Conservation (phyloP, 2,797 vertebrate species). For the Hippocampus kuda region DNA sequence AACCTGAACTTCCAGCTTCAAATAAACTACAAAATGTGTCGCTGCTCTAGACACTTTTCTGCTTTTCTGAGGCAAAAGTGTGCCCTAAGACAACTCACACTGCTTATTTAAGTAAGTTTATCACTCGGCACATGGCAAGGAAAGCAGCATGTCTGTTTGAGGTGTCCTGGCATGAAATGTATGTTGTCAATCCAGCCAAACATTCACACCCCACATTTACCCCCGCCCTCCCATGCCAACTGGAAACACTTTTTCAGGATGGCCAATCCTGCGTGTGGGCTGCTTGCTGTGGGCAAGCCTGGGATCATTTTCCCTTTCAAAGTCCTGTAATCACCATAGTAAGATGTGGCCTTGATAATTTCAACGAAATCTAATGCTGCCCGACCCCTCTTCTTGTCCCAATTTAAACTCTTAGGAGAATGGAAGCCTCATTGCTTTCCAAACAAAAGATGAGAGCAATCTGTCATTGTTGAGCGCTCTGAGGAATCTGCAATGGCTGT, state of each 20-base stretch:
- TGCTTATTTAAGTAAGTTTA: conserved; percentile 30
- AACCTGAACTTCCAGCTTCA: conserved; percentile 7
- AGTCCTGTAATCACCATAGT: conserved; percentile 50
- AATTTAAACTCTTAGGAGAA: conserved; percentile 20
- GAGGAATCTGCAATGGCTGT: conserved; percentile 45
- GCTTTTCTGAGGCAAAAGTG: background rate
- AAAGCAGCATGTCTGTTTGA: conserved; percentile 35
- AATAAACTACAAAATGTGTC: background rate
- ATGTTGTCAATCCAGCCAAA: conserved; percentile 56
- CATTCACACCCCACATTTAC: conserved; percentile 56
- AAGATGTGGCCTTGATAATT: conserved; percentile 43
- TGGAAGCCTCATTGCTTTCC: conserved; percentile 26
- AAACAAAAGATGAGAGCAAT: conserved; percentile 42
- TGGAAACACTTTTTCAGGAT: conserved; percentile 55
- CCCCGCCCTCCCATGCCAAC: conserved; percentile 53
- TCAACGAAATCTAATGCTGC: background rate
- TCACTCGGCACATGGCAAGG: conserved; percentile 36
- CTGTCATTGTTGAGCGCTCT: conserved; percentile 40
- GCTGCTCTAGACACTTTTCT: background rate
- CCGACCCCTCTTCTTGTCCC: background rate
- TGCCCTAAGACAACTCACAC: background rate
- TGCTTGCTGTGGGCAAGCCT: conserved; percentile 42
- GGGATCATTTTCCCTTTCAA: conserved; percentile 47
- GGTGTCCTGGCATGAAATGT: conserved; percentile 38
- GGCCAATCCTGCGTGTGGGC: conserved; percentile 56